A percentile compares a stretch with the other conserved stretches of the same genome.
These are phyloP conservation scores for Dugesia japonica DNA, from an alignment of 2,888 invertebrate species.

Conservation along the genomic window DNA sequence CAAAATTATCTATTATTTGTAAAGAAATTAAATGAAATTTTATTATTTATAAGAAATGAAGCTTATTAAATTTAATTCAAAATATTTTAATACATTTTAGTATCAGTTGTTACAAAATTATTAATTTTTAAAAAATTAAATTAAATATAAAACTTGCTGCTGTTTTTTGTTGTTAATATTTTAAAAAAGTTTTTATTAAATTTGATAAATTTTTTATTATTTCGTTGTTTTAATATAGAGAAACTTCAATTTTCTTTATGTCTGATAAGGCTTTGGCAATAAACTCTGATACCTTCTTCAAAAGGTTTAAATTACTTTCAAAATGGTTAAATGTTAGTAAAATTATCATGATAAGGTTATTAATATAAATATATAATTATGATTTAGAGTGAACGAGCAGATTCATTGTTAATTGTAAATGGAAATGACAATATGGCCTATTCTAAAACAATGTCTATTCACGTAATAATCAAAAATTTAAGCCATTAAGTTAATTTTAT, in stretches of 20 bases:
- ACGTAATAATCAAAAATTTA: slow-evolving; percentile 4
- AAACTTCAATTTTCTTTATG: neutral
- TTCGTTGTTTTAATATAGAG: neutral
- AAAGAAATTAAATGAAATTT: no score
- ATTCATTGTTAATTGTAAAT: neutral
- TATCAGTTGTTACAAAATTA: no score
- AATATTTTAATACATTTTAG: no score
- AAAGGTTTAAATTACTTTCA: neutral
- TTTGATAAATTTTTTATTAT: no score
- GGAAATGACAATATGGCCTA: slow-evolving; percentile 3
- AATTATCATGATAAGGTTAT: neutral
- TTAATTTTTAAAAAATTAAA: no score
- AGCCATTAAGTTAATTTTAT: neutral
- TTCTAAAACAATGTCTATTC: neutral
- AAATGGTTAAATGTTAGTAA: neutral
- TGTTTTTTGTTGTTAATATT: no score
- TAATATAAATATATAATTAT: neutral
- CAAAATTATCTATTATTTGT: no score
- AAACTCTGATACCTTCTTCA: neutral
- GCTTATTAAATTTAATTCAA: no score
- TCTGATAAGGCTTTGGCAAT: neutral
- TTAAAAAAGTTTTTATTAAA: no score
- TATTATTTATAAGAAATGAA: no score
- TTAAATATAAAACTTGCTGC: no score
- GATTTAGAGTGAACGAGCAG: neutral